Base-by-base conservation (phyloP, 2,888 invertebrate genomes). In the Autographa gamma region DNA sequence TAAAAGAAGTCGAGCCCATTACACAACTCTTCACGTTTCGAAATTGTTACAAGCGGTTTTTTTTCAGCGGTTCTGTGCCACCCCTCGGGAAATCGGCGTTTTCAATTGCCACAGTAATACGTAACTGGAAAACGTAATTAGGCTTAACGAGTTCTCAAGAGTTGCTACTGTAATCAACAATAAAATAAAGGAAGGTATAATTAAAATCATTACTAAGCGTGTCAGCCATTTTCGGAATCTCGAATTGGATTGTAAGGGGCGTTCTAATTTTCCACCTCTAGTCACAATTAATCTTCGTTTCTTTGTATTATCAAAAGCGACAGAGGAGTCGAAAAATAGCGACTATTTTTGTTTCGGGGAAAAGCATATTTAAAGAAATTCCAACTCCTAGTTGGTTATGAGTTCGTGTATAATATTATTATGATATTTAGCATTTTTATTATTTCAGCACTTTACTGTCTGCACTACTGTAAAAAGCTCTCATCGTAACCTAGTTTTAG, bases 61-160 rank as follows among this genome's bases (percentile, higher is more conserved):
- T 71, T 82, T 80, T 69, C 66, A 73, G 48, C 61, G 66, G 73
- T 79, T 69, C 68, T 67, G 66, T 19, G 52, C 60, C 63, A 65
- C 69, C 80, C 60, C 62, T 60, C 2, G 79, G 82, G 81, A 80
- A 80, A 82, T 82, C 65, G 79, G 64, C 63, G 73, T 63, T 70
- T 82, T 82, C 81, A 82, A 80, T 82, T 82, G 81, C 73, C 68
- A 71, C 63, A 68, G 76, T 73, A 79, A 76, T 80, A 79, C 54
- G 71, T 82, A 66, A 70, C 69, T 76, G 69, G 65, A 62, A 76
- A 76, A 80, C 66, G 60, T 82, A 80, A 80, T 80, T 63, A 73
- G 68, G 68, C 62, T 73, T 72, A 80, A 82, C 60, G 73, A 82
- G 69, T 62, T 64, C 59, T 67, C 69, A 69, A 74, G 62, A 63